Conservation (phyloP, 1,140 invertebrate genomes). For the Papilio dardanus region DNA sequence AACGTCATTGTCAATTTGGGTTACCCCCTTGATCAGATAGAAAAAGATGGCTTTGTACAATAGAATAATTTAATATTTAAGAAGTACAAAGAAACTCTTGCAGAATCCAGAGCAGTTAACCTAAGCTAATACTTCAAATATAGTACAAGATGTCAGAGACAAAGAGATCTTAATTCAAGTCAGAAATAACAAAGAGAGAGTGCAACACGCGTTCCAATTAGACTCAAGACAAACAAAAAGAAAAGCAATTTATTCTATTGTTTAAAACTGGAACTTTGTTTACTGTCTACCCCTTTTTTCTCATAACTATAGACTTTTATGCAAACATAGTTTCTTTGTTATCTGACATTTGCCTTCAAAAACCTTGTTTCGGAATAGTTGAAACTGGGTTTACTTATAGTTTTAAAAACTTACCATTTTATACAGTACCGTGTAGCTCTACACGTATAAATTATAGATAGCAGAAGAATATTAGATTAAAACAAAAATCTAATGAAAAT, state of each 20-base stretch:
- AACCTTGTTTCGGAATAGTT: background rate
- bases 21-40: too few relatives aligned
- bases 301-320: background rate
- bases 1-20: too few relatives aligned
- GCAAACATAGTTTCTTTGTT: constrained; percentile 26
- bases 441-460: background rate
- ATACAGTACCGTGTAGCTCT: background rate
- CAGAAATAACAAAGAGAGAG: constrained; percentile 7
- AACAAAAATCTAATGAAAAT: background rate
- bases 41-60: background rate
- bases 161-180: constrained; percentile 17
- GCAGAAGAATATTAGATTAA: too few relatives aligned
- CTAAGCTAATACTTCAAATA: constrained; percentile 20
- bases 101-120: constrained; percentile 3
- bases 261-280: constrained; percentile 30
- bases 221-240: constrained; percentile 27
- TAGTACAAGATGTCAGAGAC: constrained; percentile 26
- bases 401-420: background rate
- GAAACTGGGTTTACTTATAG: background rate
- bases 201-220: constrained; percentile 31
- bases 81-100: background rate
- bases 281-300: constrained; percentile 22
- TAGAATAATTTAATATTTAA: background rate
- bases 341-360: constrained; percentile 17
- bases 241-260: constrained; percentile 17